Conservation (phyloP, 2,797 vertebrate genomes). For the Coracias cyanogaster region DNA sequence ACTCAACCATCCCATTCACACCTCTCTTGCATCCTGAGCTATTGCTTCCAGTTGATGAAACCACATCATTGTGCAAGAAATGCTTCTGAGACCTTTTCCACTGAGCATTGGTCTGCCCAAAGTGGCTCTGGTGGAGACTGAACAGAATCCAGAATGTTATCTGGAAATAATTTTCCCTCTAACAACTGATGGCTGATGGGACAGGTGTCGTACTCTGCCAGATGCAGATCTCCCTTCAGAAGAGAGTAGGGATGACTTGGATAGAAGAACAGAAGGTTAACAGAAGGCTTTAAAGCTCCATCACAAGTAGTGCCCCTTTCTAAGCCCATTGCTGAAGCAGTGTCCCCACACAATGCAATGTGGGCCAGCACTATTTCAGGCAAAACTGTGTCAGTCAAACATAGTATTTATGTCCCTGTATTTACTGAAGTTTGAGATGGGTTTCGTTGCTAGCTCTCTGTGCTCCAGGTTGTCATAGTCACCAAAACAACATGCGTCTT, state of each 20-base stretch:
- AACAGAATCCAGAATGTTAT: neutral
- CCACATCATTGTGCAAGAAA: neutral
- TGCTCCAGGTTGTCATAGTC: neutral
- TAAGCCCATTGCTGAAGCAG: neutral
- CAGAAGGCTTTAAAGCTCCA: neutral
- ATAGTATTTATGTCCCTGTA: neutral
- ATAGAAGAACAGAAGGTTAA: neutral
- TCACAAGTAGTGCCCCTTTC: neutral
- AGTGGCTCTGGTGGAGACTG: neutral
- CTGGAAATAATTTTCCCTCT: neutral
- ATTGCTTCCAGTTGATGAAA: neutral
- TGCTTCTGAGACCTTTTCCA: neutral
- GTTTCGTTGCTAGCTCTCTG: neutral
- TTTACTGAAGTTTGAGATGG: neutral
- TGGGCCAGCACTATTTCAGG: neutral
- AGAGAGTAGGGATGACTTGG: neutral
- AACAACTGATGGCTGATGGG: neutral
- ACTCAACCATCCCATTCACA: neutral
- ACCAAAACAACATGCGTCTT: neutral
- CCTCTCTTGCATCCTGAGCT: neutral
- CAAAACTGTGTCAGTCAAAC: neutral
- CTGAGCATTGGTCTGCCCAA: accelerated
- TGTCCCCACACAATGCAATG: neutral
- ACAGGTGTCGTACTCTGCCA: neutral
- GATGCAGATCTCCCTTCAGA: neutral